Evolutionary conservation across 2,113 vertebrate genomes (phyloP).

Genomic region (Neotoma lepida): DNA sequence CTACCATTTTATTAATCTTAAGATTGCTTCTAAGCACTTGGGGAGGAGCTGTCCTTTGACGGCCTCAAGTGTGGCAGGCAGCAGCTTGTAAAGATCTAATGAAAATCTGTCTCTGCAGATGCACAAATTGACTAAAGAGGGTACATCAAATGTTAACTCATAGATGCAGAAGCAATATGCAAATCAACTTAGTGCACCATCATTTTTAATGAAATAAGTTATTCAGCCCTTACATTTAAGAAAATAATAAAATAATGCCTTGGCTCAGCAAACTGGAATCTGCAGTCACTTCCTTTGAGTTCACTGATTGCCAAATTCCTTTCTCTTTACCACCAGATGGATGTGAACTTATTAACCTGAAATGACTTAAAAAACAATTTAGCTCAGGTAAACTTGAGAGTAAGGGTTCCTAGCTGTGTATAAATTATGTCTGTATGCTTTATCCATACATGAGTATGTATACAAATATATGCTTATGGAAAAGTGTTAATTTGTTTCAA

Average conservation of each 20-base stretch:
- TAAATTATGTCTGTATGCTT: conserved; percentile 18
- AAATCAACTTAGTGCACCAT: conserved; percentile 79
- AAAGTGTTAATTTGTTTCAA: conserved; percentile 7
- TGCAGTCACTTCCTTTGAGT: conserved; percentile 67
- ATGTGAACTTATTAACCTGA: conserved; percentile 80
- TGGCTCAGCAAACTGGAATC: conserved; percentile 70
- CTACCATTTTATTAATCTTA: conserved; percentile 66
- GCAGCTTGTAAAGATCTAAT: conserved; percentile 72
- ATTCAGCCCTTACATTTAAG: conserved; percentile 77
- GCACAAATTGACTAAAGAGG: conserved; percentile 80
- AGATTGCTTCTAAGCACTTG: conserved; percentile 70
- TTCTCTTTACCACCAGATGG: conserved; percentile 68
- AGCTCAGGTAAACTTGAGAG: conserved; percentile 60
- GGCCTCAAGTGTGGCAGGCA: conserved; percentile 66
- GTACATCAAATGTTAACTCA: conserved; percentile 82
- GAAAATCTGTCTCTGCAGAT: conserved; percentile 80
- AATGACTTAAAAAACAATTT: conserved; percentile 52
- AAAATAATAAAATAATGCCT: conserved; percentile 80
- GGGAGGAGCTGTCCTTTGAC: conserved; percentile 62
- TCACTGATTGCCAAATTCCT: conserved; percentile 78
- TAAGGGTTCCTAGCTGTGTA: conserved; percentile 13
- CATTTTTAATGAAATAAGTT: conserved; percentile 84
- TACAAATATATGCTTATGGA: conserved; percentile 1
- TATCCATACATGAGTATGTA: conserved; percentile 23
- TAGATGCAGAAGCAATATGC: conserved; percentile 81